Evolutionary conservation across 2,888 invertebrate species (phyloP).

Genomic region (Perithous albicinctus): DNA sequence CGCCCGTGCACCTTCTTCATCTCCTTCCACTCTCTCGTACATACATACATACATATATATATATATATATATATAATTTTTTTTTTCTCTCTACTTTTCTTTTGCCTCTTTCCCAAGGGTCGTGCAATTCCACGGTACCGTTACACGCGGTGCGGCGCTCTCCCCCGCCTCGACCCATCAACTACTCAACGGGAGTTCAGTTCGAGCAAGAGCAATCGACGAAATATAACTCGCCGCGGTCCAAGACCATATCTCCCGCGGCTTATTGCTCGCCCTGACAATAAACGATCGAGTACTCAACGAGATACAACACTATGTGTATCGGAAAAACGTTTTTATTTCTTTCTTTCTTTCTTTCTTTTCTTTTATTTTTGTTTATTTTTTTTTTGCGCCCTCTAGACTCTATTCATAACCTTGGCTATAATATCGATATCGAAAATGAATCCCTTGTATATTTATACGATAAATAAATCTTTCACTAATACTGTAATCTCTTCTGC

Average conservation of each 20-base stretch:
- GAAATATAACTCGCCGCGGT: slow-evolving; percentile 62
- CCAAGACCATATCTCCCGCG: slow-evolving; percentile 50
- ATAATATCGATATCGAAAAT: slow-evolving; percentile 59
- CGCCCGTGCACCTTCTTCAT: slow-evolving; percentile 57
- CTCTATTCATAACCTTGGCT: slow-evolving; percentile 16
- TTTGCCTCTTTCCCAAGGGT: slow-evolving; percentile 49
- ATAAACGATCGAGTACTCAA: slow-evolving; percentile 57
- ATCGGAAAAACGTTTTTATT: slow-evolving; percentile 55
- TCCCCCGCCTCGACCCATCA: slow-evolving; percentile 54
- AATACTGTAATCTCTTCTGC: slow-evolving; percentile 21
- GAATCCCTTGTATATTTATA: slow-evolving; percentile 35
- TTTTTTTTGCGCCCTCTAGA: neutral
- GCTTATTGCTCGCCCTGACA: slow-evolving; percentile 34
- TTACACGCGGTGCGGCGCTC: slow-evolving; percentile 50
- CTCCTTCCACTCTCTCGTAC: slow-evolving; percentile 29
- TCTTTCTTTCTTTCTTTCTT: neutral
- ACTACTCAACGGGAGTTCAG: slow-evolving; percentile 63
- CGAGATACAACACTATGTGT: slow-evolving; percentile 55
- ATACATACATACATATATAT: neutral
- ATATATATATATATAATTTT: neutral
- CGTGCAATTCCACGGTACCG: slow-evolving; percentile 63
- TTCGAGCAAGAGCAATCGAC: slow-evolving; percentile 55
- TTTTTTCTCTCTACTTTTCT: neutral
- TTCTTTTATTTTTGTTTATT: neutral
- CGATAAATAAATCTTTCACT: slow-evolving; percentile 40